Conservation (phyloP, 2,113 vertebrate species). For the Panurus biarmicus region DNA sequence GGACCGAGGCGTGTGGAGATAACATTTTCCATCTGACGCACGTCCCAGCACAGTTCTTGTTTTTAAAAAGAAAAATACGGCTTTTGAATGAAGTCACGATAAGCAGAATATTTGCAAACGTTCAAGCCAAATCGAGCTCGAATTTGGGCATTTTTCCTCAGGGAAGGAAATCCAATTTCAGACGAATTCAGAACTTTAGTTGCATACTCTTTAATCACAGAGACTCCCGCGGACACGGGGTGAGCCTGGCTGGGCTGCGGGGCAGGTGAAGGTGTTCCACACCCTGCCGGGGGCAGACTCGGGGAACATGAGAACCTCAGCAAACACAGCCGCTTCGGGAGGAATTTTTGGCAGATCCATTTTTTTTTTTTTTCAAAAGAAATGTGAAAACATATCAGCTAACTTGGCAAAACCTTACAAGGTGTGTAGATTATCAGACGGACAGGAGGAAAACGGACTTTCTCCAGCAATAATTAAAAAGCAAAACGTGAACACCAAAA, state of each 20-base stretch:
- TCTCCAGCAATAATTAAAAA: constrained; percentile 19
- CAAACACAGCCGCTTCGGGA: not conserved
- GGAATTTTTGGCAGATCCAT: not conserved
- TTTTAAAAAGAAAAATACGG: not conserved
- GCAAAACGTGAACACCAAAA: not conserved
- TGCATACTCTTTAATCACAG: fast-evolving
- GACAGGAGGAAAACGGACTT: not conserved
- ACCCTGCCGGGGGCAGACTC: not conserved
- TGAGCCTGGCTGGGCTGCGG: not conserved
- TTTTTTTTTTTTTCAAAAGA: not conserved
- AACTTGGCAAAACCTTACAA: not conserved
- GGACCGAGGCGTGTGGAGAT: fast-evolving
- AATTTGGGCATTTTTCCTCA: not conserved
- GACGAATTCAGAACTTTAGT: fast-evolving
- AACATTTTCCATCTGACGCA: not conserved
- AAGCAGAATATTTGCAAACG: not conserved
- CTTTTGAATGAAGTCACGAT: not conserved
- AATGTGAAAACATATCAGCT: constrained; percentile 13
- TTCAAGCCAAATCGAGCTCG: not conserved
- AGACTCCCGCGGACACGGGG: not conserved
- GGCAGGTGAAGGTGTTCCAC: not conserved
- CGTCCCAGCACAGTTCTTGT: not conserved
- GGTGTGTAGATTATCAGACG: not conserved
- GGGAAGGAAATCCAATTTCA: not conserved
- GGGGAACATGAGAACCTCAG: not conserved